Conservation (phyloP, 2,113 vertebrate genomes). For the Struthidea cinerea region DNA sequence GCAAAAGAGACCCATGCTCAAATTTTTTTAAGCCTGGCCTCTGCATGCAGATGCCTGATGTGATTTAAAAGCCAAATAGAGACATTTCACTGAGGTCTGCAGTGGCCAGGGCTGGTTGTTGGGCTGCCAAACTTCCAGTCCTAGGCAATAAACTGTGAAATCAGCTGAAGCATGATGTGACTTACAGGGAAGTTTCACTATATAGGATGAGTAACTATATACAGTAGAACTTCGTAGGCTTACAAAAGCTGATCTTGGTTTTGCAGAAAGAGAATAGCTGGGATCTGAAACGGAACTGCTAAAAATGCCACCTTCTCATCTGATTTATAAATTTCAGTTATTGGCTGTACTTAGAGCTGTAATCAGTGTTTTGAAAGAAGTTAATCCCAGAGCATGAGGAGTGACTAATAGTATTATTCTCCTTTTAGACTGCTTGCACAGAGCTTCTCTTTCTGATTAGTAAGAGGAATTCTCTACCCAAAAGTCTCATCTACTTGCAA, state of each 20-base stretch:
- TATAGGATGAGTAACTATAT: neutral
- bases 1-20: neutral
- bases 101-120: neutral
- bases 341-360: neutral
- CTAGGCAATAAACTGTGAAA: neutral
- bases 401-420: slow-evolving; percentile 21
- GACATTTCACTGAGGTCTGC: neutral
- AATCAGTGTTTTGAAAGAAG: slow-evolving; percentile 27
- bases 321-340: slow-evolving; percentile 20
- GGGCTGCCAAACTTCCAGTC: neutral
- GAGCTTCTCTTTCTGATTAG: slow-evolving; percentile 1
- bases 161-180: neutral
- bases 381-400: slow-evolving; percentile 24
- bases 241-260: neutral
- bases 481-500: neutral
- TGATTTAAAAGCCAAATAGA: neutral
- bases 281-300: neutral
- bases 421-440: neutral
- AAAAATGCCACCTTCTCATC: neutral
- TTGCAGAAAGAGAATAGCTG: neutral
- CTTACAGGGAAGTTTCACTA: neutral
- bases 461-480: neutral
- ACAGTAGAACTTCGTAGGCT: neutral
- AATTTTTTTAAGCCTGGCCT: neutral
- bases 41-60: neutral